Evolutionary conservation across 2,888 invertebrate species (phyloP).

Genomic region (Nomada fabriciana): DNA sequence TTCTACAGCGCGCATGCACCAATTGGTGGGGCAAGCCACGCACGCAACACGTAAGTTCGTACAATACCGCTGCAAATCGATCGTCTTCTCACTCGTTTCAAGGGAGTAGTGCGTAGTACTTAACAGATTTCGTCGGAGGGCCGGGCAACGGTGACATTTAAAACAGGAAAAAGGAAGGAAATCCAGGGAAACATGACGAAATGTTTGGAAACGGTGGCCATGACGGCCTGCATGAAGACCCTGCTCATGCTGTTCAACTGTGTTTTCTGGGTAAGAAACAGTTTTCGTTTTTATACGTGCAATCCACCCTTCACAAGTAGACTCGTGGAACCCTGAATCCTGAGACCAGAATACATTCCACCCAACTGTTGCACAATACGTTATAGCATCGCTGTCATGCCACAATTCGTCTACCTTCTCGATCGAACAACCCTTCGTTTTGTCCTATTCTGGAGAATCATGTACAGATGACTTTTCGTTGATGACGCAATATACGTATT

Average conservation of each 20-base stretch:
- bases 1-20: slow-evolving; percentile 62
- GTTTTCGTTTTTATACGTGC: background rate
- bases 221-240: slow-evolving; percentile 91
- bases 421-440: too few relatives aligned
- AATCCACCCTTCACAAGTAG: slow-evolving; percentile 13
- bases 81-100: slow-evolving; percentile 55
- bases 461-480: background rate
- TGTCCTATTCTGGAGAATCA: background rate
- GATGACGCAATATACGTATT: background rate
- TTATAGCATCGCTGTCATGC: background rate
- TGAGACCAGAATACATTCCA: slow-evolving; percentile 7
- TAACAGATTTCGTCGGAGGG: slow-evolving; percentile 4
- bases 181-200: slow-evolving; percentile 86
- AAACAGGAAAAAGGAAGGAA: background rate
- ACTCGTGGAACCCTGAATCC: background rate
- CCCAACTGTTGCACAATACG: slow-evolving; percentile 72
- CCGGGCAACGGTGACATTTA: background rate
- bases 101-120: slow-evolving; percentile 41
- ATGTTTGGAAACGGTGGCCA: slow-evolving; percentile 89
- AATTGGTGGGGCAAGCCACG: slow-evolving; percentile 64
- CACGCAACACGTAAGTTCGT: slow-evolving; percentile 65
- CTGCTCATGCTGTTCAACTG: slow-evolving; percentile 92
- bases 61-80: slow-evolving; percentile 71
- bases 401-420: background rate
- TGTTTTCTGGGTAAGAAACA: slow-evolving; percentile 90